Percentiles rank a stretch among this genome's conserved stretches.
Conservation (phyloP, 2,797 vertebrate genomes). For the Phoxinus dragarum region DNA sequence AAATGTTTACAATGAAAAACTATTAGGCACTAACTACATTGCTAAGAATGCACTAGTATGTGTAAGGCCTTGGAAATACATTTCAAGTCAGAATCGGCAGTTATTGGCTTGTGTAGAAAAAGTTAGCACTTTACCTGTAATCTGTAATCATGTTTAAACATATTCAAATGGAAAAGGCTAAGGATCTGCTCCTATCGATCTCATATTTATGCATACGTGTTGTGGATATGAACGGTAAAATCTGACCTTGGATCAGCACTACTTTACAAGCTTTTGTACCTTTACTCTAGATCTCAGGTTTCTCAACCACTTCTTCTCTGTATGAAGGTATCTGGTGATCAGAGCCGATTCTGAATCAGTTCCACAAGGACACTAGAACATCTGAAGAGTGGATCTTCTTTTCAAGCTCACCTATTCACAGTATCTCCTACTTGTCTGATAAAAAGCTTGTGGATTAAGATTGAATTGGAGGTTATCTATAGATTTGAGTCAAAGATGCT, state of each 20-base stretch:
- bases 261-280: not conserved
- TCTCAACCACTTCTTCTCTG: constrained; percentile 3
- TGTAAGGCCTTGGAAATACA: not conserved
- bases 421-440: constrained; percentile 14
- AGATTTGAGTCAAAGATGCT: constrained; percentile 12
- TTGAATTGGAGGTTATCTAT: not conserved
- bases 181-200: not conserved
- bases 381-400: not conserved
- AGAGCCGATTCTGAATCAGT: not conserved
- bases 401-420: constrained; percentile 25
- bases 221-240: not conserved
- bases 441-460: not conserved
- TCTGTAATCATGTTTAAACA: constrained; percentile 5
- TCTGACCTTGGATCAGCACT: not conserved
- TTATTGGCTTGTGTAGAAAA: not conserved
- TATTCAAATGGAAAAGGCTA: not conserved
- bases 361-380: not conserved
- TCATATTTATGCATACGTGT: not conserved
- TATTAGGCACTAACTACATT: constrained; percentile 13
- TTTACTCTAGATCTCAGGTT: not conserved
- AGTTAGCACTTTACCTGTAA: not conserved
- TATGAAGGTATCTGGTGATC: not conserved
- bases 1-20: not conserved
- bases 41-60: not conserved
- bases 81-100: constrained; percentile 5